Base-by-base conservation (phyloP, 2,797 vertebrate species). In the Oreortyx pictus region DNA sequence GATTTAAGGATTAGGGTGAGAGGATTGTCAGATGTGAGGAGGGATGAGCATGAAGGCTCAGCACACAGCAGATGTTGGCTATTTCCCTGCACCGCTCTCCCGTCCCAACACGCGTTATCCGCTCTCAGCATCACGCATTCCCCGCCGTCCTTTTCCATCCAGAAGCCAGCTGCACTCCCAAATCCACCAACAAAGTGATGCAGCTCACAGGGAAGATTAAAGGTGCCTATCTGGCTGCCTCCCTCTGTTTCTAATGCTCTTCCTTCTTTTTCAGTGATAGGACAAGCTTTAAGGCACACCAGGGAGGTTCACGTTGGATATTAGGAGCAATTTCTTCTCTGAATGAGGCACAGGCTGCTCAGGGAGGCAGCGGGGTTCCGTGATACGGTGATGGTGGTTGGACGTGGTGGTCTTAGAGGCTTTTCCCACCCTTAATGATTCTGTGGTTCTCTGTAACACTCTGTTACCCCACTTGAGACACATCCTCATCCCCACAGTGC, bases 1-100 rank as follows among this genome's bases (percentile, higher is more conserved):
- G 98, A 98, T 98, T 98, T 98, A 97, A 71, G 96, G 98, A 98
- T 98, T 98, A 97, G 89, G 89, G 52, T 67, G 89, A 97, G 91
- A 33, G 90, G 97, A 98, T 97, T 98, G 97, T 97, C 92, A 91
- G 96, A 92, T 91, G 96, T 18, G 16, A 96, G 89, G 89, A 93
- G 96, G 97, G 97, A 97, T 98, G 85, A 93, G 96, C 37, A 65
- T 46, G 95, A 98, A 97, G 97, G 98, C 98, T 77, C 95, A 95
- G 97, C 97, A 98, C 98, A 75, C 95, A 95, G 97, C 98, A 98
- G 98, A 98, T 98, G 98, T 98, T 95, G 72, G 96, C 76, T 88
- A 97, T 98, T 97, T 97, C 94, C 97, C 41, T 60, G 29, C 29
- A 3, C 54, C 41, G 83, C 82, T 85, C 62, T 74, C 56, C 68